Conservation (phyloP, 2,888 invertebrate species). For the Tridacna gigas region DNA sequence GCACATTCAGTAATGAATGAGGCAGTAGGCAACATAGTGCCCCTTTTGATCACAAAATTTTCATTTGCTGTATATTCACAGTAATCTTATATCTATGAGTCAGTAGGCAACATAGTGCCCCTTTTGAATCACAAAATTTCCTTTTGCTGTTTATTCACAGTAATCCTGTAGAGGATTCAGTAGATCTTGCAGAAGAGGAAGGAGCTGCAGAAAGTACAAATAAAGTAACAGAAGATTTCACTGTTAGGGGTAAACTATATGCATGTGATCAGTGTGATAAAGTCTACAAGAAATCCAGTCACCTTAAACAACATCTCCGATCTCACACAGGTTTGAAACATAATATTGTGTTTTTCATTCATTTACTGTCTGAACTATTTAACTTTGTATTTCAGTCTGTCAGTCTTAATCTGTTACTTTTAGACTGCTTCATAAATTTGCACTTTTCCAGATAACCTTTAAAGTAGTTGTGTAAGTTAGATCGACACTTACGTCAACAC, state of each 20-base stretch:
- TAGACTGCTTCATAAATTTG: too few relatives aligned
- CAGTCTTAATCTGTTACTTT: too few relatives aligned
- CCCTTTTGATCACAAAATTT: too few relatives aligned
- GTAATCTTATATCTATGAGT: not conserved
- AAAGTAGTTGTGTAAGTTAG: too few relatives aligned
- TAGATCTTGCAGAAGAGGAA: conserved; percentile 23
- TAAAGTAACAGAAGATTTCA: not conserved
- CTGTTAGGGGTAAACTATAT: conserved; percentile 70
- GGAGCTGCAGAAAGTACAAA: not conserved
- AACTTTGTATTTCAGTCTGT: too few relatives aligned
- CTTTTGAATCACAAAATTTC: too few relatives aligned
- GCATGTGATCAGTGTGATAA: conserved; percentile 86
- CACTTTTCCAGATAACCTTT: too few relatives aligned
- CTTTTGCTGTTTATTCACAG: not conserved
- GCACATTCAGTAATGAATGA: too few relatives aligned
- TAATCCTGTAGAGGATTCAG: not conserved
- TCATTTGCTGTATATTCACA: not conserved
- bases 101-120: too few relatives aligned
- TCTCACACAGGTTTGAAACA: conserved; percentile 83
- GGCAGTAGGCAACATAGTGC: too few relatives aligned
- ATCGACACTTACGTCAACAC: too few relatives aligned
- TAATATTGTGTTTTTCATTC: not conserved
- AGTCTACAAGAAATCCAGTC: conserved; percentile 85
- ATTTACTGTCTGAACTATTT: too few relatives aligned
- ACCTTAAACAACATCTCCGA: conserved; percentile 86